A percentile compares a stretch with the other conserved stretches of the same genome.
These are phyloP conservation scores for Sceliomorpha sp. DNA, from an alignment of 2,888 invertebrate genomes.

Conservation along the genomic window DNA sequence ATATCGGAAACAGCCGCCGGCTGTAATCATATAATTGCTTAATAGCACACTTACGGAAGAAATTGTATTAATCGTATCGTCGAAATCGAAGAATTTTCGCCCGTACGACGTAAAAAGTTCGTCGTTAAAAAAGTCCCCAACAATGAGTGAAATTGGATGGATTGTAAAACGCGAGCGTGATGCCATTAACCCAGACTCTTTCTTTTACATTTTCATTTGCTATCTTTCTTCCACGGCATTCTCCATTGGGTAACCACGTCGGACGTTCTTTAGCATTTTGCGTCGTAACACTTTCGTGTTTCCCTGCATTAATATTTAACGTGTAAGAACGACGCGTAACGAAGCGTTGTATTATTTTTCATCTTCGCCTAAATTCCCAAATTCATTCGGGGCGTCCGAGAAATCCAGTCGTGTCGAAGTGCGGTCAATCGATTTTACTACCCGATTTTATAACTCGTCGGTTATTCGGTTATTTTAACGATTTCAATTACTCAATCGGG, in stretches of 20 bases:
- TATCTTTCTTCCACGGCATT: slow-evolving; percentile 20
- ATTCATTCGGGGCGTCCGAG: no score
- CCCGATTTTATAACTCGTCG: no score
- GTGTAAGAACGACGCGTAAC: slow-evolving; percentile 23
- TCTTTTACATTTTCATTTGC: slow-evolving; percentile 25
- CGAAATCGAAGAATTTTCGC: slow-evolving; percentile 31
- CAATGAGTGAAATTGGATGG: slow-evolving; percentile 49
- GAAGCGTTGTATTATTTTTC: slow-evolving; percentile 27
- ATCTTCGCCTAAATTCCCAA: slow-evolving; percentile 11
- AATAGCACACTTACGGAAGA: slow-evolving; percentile 20
- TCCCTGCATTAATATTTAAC: slow-evolving; percentile 47
- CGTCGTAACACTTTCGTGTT: slow-evolving; percentile 58
- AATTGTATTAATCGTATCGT: slow-evolving; percentile 8
- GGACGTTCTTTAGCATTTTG: slow-evolving; percentile 40
- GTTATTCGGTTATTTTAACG: no score
- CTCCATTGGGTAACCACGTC: slow-evolving; percentile 28
- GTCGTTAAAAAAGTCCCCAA: slow-evolving; percentile 39
- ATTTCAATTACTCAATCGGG: no score
- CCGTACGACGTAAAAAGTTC: slow-evolving; percentile 42
- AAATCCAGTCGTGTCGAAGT: no score
- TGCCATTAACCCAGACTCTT: slow-evolving; percentile 46
- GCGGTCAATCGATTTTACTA: no score
- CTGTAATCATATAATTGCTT: slow-evolving; percentile 20
- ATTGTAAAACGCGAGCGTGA: slow-evolving; percentile 45
- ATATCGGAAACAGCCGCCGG: no score